Evolutionary conservation across 1,140 invertebrate genomes (phyloP).

Genomic region (Arctopsyche grandis): DNA sequence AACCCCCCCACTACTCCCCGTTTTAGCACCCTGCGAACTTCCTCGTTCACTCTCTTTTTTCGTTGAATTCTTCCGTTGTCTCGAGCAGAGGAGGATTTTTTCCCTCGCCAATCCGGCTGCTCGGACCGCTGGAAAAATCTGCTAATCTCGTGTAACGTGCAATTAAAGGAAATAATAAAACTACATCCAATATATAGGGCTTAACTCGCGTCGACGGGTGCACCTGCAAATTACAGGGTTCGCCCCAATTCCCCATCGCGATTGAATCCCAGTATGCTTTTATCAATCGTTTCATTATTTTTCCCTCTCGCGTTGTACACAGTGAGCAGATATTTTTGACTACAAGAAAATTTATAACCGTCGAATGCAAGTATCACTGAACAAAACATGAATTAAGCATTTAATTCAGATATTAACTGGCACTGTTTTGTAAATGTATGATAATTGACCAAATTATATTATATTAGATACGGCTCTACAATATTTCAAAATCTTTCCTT

Average conservation of each 20-base stretch:
- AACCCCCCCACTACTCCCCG: background rate
- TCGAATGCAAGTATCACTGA: no score
- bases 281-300: background rate
- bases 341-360: no score
- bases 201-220: background rate
- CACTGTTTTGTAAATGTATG: no score
- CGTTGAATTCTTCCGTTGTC: background rate
- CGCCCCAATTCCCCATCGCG: background rate
- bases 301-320: no score
- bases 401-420: no score
- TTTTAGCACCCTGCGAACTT: background rate
- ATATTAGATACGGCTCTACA: no score
- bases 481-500: no score
- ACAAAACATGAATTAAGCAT: no score
- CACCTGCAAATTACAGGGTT: background rate
- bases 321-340: no score
- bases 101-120: background rate
- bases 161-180: slow-evolving; percentile 39
- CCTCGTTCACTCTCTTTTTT: background rate
- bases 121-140: background rate
- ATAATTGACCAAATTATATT: no score
- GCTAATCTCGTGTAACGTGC: slow-evolving; percentile 34
- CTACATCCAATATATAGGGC: slow-evolving; percentile 7
- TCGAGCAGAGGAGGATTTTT: background rate
- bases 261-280: background rate